phyloP scores from a whole-genome alignment of 2,888 invertebrate species.

The Prosopocoilus inquinatus region DNA sequence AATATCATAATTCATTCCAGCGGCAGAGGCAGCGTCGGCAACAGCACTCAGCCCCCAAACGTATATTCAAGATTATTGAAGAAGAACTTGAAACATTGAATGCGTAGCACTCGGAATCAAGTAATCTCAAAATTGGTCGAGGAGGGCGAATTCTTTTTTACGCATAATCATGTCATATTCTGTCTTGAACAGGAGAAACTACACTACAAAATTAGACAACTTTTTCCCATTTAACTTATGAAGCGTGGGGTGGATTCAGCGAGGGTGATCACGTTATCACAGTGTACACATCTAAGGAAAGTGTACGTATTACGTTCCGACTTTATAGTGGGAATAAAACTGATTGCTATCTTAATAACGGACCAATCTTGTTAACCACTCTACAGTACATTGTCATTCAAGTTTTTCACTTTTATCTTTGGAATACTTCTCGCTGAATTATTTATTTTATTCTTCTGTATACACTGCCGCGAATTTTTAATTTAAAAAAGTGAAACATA shows the following conservation, averaged over 20 bases:
- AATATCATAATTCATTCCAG: conserved; percentile 40
- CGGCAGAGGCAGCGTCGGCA: conserved; percentile 22
- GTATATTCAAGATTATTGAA: conserved; percentile 40
- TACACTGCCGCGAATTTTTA: conserved; percentile 11
- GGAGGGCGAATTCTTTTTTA: conserved; percentile 27
- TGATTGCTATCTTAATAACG: conserved; percentile 53
- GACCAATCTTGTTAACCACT: conserved; percentile 53
- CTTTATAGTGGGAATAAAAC: conserved; percentile 52
- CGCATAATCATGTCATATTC: conserved; percentile 51
- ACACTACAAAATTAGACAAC: conserved; percentile 27
- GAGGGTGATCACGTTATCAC: conserved; percentile 15
- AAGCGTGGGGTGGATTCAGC: conserved; percentile 8
- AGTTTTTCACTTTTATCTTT: conserved; percentile 35
- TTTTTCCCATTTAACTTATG: conserved; percentile 16
- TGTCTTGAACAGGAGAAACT: conserved; percentile 25
- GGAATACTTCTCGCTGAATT: no score
- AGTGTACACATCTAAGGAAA: conserved; percentile 41
- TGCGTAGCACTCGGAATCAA: conserved; percentile 40
- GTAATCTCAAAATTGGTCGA: conserved; percentile 50
- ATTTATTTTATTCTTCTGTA: conserved; percentile 4
- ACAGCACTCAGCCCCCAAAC: conserved; percentile 15
- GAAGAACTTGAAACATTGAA: conserved; percentile 38
- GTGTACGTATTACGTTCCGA: conserved; percentile 48
- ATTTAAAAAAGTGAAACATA: conserved; percentile 11
- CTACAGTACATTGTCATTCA: conserved; percentile 46